phyloP scores from a whole-genome alignment of 2,113 vertebrate genomes.

The Charina bottae region DNA sequence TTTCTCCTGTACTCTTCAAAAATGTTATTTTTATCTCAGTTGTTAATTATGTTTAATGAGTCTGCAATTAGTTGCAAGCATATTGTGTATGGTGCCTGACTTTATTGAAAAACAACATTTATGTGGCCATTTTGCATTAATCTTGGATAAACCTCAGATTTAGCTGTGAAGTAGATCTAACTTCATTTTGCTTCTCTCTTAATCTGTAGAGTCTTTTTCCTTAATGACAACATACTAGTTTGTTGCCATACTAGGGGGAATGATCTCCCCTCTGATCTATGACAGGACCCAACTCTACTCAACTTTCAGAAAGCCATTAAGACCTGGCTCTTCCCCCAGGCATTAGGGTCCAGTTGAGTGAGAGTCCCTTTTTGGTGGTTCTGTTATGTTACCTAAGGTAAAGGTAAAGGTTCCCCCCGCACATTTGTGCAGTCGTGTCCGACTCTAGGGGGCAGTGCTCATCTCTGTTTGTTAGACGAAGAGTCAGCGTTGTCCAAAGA shows the following conservation, averaged over 20 bases:
- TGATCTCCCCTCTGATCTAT: background rate
- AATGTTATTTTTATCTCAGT: background rate
- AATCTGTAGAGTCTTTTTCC: background rate
- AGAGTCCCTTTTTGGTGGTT: too few relatives aligned
- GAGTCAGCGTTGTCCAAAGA: too few relatives aligned
- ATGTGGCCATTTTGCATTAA: slow-evolving; percentile 1
- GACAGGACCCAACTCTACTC: background rate
- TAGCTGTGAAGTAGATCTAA: background rate
- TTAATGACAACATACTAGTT: background rate
- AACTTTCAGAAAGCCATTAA: background rate
- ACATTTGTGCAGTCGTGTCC: too few relatives aligned
- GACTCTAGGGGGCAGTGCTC: too few relatives aligned
- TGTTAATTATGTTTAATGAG: background rate
- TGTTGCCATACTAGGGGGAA: too few relatives aligned
- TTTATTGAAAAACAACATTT: background rate
- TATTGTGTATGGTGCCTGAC: background rate
- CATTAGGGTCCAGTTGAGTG: too few relatives aligned
- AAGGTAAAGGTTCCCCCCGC: too few relatives aligned
- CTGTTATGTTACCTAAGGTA: too few relatives aligned
- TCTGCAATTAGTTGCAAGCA: background rate
- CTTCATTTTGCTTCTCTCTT: background rate
- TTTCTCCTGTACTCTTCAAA: background rate
- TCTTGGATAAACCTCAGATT: slow-evolving; percentile 10
- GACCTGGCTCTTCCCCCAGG: too few relatives aligned
- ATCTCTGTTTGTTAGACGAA: too few relatives aligned